These are phyloP conservation scores for Berghia stephanieae DNA, from an alignment of 1,140 invertebrate species.

Conservation along the genomic window DNA sequence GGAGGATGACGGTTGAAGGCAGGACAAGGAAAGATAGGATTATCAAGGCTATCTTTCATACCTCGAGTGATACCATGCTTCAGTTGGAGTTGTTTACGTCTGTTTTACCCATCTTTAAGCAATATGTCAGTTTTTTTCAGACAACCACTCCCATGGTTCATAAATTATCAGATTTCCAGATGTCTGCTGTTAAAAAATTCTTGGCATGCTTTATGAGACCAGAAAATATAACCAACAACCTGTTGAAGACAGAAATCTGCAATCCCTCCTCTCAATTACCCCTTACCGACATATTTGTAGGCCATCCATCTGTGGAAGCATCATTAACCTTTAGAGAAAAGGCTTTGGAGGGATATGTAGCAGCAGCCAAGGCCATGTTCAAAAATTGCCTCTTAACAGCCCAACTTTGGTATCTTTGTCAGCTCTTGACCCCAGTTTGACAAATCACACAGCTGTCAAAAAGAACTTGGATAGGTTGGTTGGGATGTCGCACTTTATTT, in stretches of 20 bases:
- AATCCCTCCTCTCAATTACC: neutral
- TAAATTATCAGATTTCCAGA: constrained; percentile 37
- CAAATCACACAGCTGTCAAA: constrained; percentile 9
- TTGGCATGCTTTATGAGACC: constrained; percentile 38
- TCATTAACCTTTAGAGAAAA: neutral
- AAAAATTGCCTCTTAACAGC: neutral
- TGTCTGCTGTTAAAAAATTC: constrained; percentile 34
- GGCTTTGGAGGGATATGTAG: neutral
- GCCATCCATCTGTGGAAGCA: neutral
- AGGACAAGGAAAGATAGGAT: constrained; percentile 35
- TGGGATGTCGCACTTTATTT: neutral
- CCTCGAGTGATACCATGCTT: constrained; percentile 28
- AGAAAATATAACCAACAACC: constrained; percentile 24
- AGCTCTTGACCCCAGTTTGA: constrained; percentile 6
- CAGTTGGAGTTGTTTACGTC: constrained; percentile 25
- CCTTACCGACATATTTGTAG: constrained; percentile 32
- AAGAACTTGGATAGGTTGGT: neutral
- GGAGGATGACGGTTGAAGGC: constrained; percentile 35
- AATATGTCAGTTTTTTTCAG: constrained; percentile 37
- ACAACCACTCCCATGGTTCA: constrained; percentile 39
- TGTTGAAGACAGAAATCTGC: constrained; percentile 4
- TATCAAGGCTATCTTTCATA: constrained; percentile 28
- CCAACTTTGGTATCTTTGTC: neutral
- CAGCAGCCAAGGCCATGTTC: neutral
- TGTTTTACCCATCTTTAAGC: constrained; percentile 38